These are phyloP conservation scores for Tenthredo livida DNA, from an alignment of 2,888 invertebrate genomes.

Conservation along the genomic window DNA sequence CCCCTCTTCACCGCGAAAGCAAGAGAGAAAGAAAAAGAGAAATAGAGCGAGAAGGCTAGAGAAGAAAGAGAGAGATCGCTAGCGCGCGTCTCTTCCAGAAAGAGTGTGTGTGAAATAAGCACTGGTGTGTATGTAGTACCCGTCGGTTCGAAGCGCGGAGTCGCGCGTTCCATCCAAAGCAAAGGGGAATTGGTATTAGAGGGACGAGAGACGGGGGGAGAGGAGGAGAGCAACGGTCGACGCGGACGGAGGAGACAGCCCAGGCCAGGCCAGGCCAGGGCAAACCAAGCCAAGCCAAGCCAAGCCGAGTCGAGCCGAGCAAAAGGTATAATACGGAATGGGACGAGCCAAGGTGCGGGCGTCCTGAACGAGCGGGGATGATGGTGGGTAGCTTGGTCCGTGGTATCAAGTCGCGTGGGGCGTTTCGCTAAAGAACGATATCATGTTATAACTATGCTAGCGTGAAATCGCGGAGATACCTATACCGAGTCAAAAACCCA, in stretches of 20 bases:
- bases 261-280: conserved; percentile 13
- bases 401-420: conserved; percentile 24
- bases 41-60: conserved; percentile 18
- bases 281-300: background rate
- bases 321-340: conserved; percentile 43
- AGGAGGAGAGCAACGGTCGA: conserved; percentile 41
- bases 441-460: background rate
- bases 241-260: conserved; percentile 47
- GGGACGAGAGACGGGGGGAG: background rate
- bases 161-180: conserved; percentile 46
- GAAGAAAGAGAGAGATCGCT: conserved; percentile 20
- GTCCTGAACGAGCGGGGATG: conserved; percentile 27
- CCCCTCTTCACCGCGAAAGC: conserved; percentile 20
- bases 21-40: conserved; percentile 17
- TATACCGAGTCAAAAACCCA: background rate
- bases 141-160: conserved; percentile 44
- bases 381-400: conserved; percentile 12
- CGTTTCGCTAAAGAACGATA: conserved; percentile 19
- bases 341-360: conserved; percentile 34
- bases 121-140: conserved; percentile 19
- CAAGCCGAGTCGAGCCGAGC: conserved; percentile 23
- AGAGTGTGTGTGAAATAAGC: background rate
- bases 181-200: conserved; percentile 47
- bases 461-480: background rate
- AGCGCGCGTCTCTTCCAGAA: conserved; percentile 29